phyloP scores from a whole-genome alignment of 1,140 invertebrate genomes.

The Pachyrhynchus sulphureomaculatus region DNA sequence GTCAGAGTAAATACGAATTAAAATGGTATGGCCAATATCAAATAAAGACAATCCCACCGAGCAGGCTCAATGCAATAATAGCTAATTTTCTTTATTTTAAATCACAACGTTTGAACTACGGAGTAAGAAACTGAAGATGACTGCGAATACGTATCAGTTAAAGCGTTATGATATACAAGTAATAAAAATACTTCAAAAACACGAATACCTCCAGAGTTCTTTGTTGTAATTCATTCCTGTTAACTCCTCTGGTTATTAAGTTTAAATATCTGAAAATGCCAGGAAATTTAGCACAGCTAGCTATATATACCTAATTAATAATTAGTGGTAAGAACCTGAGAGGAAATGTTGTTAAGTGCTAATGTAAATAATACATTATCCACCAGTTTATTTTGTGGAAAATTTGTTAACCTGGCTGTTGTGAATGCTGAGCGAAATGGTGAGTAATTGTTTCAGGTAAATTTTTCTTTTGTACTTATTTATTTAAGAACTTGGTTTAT shows the following conservation, averaged over 20 bases:
- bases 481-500: too few relatives aligned
- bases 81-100: too few relatives aligned
- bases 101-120: too few relatives aligned
- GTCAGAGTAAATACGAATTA: too few relatives aligned
- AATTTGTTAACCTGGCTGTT: constrained; percentile 23
- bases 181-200: not conserved
- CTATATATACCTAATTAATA: constrained; percentile 19
- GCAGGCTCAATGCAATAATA: too few relatives aligned
- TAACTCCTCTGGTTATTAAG: not conserved
- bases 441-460: constrained; percentile 23
- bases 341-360: constrained; percentile 29
- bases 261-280: constrained; percentile 1
- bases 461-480: too few relatives aligned
- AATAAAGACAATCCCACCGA: too few relatives aligned
- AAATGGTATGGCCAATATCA: too few relatives aligned
- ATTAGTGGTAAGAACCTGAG: constrained; percentile 21
- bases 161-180: too few relatives aligned
- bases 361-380: constrained; percentile 29
- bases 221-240: not conserved
- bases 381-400: constrained; percentile 22
- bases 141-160: too few relatives aligned
- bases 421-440: constrained; percentile 7
- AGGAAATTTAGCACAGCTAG: not conserved
- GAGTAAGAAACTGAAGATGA: too few relatives aligned
- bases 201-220: not conserved